phyloP scores from a whole-genome alignment of 2,888 invertebrate species.

The Argyresthia albistria region DNA sequence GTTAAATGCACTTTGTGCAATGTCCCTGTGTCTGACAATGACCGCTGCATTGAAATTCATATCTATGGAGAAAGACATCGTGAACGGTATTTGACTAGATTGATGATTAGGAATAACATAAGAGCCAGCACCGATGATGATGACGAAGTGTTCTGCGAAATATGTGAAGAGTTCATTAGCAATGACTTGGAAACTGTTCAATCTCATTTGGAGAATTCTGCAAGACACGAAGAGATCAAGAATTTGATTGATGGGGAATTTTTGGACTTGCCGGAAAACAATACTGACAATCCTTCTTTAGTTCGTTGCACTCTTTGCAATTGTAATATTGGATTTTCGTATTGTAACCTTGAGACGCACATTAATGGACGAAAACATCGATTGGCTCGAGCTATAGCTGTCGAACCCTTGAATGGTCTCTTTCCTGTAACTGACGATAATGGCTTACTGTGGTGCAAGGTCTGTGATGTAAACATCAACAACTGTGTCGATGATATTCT shows the following conservation, averaged over 20 bases:
- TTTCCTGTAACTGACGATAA: neutral
- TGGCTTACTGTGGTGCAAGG: neutral
- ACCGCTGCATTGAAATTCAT: neutral
- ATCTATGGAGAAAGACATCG: neutral
- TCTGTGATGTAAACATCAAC: neutral
- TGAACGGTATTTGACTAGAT: neutral
- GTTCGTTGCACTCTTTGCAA: neutral
- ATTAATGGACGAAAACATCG: neutral
- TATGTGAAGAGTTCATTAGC: neutral
- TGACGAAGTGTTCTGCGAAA: neutral
- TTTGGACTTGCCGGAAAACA: neutral
- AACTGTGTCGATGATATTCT: neutral
- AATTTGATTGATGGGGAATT: neutral
- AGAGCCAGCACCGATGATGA: neutral
- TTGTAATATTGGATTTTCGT: neutral
- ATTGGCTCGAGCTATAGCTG: neutral
- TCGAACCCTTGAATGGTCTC: neutral
- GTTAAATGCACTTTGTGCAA: conserved; percentile 1
- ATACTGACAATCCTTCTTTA: neutral
- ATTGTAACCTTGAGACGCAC: neutral
- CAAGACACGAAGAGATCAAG: neutral
- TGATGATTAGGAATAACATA: neutral
- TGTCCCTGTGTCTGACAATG: neutral
- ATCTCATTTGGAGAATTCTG: neutral
- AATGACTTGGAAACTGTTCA: neutral